Evolutionary conservation across 2,888 invertebrate species (phyloP).

Genomic region (Microdon myrmicae): DNA sequence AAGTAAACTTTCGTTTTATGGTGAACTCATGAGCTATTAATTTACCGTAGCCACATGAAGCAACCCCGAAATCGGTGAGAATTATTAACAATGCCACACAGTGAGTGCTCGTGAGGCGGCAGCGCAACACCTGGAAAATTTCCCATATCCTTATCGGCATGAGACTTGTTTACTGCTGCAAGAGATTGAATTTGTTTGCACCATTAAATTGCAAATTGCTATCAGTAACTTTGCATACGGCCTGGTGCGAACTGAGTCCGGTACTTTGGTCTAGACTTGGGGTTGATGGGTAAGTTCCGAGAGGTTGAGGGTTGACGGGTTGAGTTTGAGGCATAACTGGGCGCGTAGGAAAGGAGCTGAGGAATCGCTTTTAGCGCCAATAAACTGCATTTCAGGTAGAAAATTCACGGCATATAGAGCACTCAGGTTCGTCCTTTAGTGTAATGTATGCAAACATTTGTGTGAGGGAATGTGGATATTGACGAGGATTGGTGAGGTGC

Average conservation of each 20-base stretch:
- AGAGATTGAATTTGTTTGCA: conserved; percentile 65
- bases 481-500: no score
- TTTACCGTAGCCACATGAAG: conserved; percentile 15
- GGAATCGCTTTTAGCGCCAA: conserved; percentile 41
- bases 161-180: conserved; percentile 51
- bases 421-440: conserved; percentile 22
- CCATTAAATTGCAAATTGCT: conserved; percentile 66
- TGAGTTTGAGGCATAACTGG: conserved; percentile 16
- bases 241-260: conserved; percentile 4
- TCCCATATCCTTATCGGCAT: conserved; percentile 52
- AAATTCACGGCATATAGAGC: conserved; percentile 18
- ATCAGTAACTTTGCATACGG: conserved; percentile 64
- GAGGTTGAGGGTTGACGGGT: not conserved
- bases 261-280: not conserved
- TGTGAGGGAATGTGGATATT: no score
- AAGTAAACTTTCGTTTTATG: conserved; percentile 39
- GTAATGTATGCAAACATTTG: conserved; percentile 42
- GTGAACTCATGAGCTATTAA: conserved; percentile 39
- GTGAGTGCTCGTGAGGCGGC: conserved; percentile 22
- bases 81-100: conserved; percentile 45
- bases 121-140: conserved; percentile 48
- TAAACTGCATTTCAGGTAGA: conserved; percentile 35
- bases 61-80: conserved; percentile 27
- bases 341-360: conserved; percentile 5
- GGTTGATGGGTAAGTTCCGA: no score